Evolutionary conservation across 2,797 vertebrate species (phyloP).

Genomic region (Amniataba percoides): DNA sequence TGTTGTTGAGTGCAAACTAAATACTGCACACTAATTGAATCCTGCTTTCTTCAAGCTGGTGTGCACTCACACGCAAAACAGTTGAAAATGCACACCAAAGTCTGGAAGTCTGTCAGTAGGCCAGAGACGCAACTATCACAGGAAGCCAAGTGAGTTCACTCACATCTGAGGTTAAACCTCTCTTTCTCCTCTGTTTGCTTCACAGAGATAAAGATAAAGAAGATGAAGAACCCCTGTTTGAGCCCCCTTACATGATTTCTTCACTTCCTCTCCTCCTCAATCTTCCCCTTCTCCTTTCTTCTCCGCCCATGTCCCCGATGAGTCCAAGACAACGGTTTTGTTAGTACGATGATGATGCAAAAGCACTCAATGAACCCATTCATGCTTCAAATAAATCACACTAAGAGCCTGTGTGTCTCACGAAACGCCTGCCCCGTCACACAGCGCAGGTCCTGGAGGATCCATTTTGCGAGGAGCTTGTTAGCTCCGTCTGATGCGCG

Average conservation of each 20-base stretch:
- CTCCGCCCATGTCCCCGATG: background rate
- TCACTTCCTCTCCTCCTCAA: slow-evolving; percentile 8
- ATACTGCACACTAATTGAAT: background rate
- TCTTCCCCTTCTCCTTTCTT: background rate
- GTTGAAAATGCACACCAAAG: slow-evolving; percentile 32
- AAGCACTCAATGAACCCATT: slow-evolving; percentile 44
- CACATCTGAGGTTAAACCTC: slow-evolving; percentile 18
- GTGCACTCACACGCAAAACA: slow-evolving; percentile 1
- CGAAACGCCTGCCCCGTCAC: slow-evolving; percentile 7
- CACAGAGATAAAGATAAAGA: background rate
- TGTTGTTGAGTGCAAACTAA: background rate
- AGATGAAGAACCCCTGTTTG: slow-evolving; percentile 18
- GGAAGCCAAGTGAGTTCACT: slow-evolving; percentile 51
- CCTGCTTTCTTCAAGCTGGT: slow-evolving; percentile 3
- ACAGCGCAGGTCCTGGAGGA: slow-evolving; percentile 21
- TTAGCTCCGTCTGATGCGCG: slow-evolving; percentile 36
- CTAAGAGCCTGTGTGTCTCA: slow-evolving; percentile 11
- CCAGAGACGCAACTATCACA: slow-evolving; percentile 48
- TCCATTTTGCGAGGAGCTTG: slow-evolving; percentile 23
- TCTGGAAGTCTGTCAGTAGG: slow-evolving; percentile 45
- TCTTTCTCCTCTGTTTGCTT: slow-evolving; percentile 23
- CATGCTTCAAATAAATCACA: slow-evolving; percentile 36
- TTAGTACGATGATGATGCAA: background rate
- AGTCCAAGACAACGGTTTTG: slow-evolving; percentile 15
- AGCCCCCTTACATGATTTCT: background rate